Base-by-base conservation (phyloP, 2,113 vertebrate genomes). In the Malurus alboscapulatus region DNA sequence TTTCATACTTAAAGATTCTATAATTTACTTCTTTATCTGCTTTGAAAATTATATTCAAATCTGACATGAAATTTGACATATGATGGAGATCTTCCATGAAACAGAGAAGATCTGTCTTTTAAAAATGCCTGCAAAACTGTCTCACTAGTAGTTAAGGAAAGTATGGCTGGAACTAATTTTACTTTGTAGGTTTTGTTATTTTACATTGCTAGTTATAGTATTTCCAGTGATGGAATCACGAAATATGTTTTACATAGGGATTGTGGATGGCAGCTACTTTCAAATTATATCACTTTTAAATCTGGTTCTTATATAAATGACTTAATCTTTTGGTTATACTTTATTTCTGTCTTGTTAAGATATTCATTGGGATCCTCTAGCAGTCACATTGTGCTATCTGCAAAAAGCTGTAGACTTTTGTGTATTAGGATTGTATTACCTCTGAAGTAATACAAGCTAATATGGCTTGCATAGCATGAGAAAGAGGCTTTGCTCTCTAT, bases 131-230 rank as follows among this genome's bases (percentile, higher is more conserved):
- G 88, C 84, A 82, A 89, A 96, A 88, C 8, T 32, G 58, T 95
- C 63, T 92, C 84, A 94, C 55, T 74, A 74, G 71, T 80, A 88
- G 92, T 85, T 87, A 91, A 95, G 94, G 95, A 97, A 88, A 94
- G 78, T 96, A 89, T 96, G 96, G 93, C 94, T 96, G 94, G 89
- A 95, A 94, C 91, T 96, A 92, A 92, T 95, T 87, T 96, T 90
- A 94, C 89, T 94, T 95, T 88, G 66, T 96, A 74, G 94, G 38
- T 38, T 38, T 38, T 38, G 38, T 38, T 38, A 38, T 38, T 38
- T 38, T 38, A 38, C 38, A 38, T 11, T 38, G 38, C 38, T 11
- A 38, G 38, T 38, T 38, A 38, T 40, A 32, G 61, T 24, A 75
- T 92, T 74, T 53, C 50, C 24, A 50, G 26, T 87, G 67, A 57